Conservation (phyloP, 2,888 invertebrate species). For the Aromia moschata region DNA sequence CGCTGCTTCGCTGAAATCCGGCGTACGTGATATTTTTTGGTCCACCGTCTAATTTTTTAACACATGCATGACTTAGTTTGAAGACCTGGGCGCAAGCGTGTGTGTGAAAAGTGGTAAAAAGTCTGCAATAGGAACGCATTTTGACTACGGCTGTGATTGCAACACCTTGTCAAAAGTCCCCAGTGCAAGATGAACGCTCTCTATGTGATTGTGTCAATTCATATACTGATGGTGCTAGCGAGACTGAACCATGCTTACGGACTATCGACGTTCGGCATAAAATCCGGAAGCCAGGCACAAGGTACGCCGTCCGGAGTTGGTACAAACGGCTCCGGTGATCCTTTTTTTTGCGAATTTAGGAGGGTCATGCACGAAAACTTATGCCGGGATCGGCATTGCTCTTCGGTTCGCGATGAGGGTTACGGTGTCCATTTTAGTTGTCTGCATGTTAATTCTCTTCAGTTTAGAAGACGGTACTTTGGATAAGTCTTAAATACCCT, state of each 20-base stretch:
- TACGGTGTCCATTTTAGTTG: slow-evolving; percentile 30
- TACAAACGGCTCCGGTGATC: slow-evolving; percentile 45
- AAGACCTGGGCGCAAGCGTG: slow-evolving; percentile 49
- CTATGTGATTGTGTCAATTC: slow-evolving; percentile 65
- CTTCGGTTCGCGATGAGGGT: slow-evolving; percentile 34
- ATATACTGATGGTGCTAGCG: slow-evolving; percentile 65
- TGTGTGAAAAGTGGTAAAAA: slow-evolving; percentile 40
- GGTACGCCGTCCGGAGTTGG: slow-evolving; percentile 48
- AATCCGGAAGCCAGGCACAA: slow-evolving; percentile 50
- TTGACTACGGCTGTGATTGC: slow-evolving; percentile 54
- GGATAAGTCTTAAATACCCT: slow-evolving; percentile 4
- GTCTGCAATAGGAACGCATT: slow-evolving; percentile 49
- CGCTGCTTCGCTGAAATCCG: no score
- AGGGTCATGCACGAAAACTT: slow-evolving; percentile 44
- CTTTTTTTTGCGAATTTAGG: slow-evolving; percentile 29
- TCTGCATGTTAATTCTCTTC: slow-evolving; percentile 23
- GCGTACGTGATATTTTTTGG: slow-evolving; percentile 40
- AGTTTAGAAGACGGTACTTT: slow-evolving; percentile 37
- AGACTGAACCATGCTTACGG: slow-evolving; percentile 63
- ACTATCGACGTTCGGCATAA: slow-evolving; percentile 60
- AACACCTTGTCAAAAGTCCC: slow-evolving; percentile 45
- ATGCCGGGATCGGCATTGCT: slow-evolving; percentile 45
- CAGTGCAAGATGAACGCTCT: slow-evolving; percentile 59
- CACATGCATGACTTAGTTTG: slow-evolving; percentile 54
- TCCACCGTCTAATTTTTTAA: slow-evolving; percentile 29